Evolutionary conservation across 30 jellyfish, hydroid and myxozoan species (phyloP), one percentile per base, ranked within the genome.

Genomic region (Calvadosia cruxmelitensis): DNA sequence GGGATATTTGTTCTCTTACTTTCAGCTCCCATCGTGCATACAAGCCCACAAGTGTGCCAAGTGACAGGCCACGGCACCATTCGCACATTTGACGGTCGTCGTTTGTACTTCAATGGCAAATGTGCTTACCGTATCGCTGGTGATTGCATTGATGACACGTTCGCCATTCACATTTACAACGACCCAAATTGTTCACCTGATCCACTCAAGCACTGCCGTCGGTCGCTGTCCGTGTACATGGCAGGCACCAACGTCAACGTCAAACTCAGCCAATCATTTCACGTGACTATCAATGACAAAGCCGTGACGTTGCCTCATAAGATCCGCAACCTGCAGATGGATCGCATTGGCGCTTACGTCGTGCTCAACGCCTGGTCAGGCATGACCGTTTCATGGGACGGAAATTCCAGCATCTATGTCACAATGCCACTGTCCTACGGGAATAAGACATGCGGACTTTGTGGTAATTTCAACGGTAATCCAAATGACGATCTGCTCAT

Each of bases 371-470:
- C 92, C 0, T 71, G 75, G 84, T 61, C 77, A 5, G 93, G 84
- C 50, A 29, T 84, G 20, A 34, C 70, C 48, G 69, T 84, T 26
- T 52, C 52, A 52, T 84, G 95, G 95, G 93, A 84, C 33, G 95
- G 95, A 16, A 67, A 66, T 49, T 48, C 84, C 31, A 51, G 91
- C 48, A 32, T 84, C 16, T 78, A 84, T 66, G 52, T 84, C 1
- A 72, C 72, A 67, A n/a, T 84, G 12, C 77, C 83, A 53, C 31
- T 78, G 30, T 16, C 63, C 2, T 78, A 51, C 69, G 75, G 53
- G 64, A 84, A 84, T 49, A 84, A 72, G 61, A 84, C 95, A 15
- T 84, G 95, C 68, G 95, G 95, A 12, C 70, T 84, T 34, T 84
- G 95, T 74, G 95, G 95, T 34, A 78, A 78, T 62, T 84, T 64